These are phyloP conservation scores for Podarcis lilfordi DNA, from an alignment of 2,797 vertebrate species.

Conservation along the genomic window DNA sequence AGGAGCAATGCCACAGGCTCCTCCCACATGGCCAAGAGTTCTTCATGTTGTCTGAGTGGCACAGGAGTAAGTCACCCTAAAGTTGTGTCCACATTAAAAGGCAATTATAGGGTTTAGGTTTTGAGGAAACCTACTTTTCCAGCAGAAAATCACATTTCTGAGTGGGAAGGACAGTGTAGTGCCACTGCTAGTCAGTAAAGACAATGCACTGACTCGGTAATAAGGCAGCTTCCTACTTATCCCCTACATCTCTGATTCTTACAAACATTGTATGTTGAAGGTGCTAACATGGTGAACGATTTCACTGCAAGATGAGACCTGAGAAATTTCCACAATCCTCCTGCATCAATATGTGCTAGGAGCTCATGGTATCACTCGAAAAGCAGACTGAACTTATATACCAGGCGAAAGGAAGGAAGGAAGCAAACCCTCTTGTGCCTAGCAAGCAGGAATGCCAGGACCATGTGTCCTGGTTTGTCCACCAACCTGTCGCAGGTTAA, in stretches of 20 bases:
- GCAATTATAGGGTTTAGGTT: background rate
- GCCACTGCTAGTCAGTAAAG: too few relatives aligned
- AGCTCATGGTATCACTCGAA: too few relatives aligned
- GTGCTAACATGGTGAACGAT: background rate
- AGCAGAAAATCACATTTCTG: too few relatives aligned
- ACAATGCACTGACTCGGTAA: too few relatives aligned
- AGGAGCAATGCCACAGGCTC: background rate
- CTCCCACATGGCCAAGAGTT: background rate
- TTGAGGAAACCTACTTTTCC: background rate
- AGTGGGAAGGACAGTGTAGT: background rate
- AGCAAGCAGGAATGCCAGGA: too few relatives aligned
- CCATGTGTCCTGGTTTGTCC: too few relatives aligned
- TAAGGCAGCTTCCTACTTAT: too few relatives aligned
- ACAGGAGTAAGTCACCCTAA: background rate
- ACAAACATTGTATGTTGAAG: background rate
- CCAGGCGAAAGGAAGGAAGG: too few relatives aligned
- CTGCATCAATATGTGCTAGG: background rate
- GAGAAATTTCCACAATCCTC: background rate
- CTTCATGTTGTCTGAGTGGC: background rate
- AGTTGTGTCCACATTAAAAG: background rate
- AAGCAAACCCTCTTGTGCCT: too few relatives aligned
- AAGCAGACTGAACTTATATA: background rate
- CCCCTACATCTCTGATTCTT: background rate
- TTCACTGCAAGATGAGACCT: background rate
- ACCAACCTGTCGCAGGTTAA: too few relatives aligned